Evolutionary conservation across 1,140 invertebrate species (phyloP), one percentile per base, ranked within the genome.

Genomic region (Ceratina japonica): DNA sequence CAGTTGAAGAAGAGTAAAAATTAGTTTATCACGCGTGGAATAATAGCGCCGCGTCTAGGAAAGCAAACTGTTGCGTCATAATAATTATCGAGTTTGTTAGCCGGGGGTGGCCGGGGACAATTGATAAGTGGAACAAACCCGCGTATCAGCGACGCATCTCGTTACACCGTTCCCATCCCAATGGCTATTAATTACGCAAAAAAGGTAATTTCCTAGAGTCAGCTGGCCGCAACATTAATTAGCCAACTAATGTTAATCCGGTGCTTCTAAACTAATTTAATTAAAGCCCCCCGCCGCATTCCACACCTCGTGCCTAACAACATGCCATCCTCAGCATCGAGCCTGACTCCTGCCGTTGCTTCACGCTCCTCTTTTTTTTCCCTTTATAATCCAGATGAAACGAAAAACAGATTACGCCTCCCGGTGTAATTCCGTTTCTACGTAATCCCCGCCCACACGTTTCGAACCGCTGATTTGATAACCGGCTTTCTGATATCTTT

Each of bases 261-360:
- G 44, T 64, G 71, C 83, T 83, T 70, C 72, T 70, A 77, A 83
- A 83, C 78, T 83, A 85, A 85, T 83, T 85, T 76, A 83, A 85
- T 85, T 83, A 83, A 85, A 83, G 64, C 62, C 51, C 12, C 3
- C 65, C 20, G 22, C 27, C 68, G 24, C 61, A 62, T 61, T 75
- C 49, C 69, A 64, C 58, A 69, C 77, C 72, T 73, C 56, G 66
- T 16, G 51, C 51, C 68, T 73, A 63, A 54, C 49, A 54, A 44
- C 68, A 18, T 18, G 18, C 44, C 59, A 44, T 31, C 24, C 16
- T 27, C 44, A 20, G 44, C 24, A 31, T 59, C 71, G 22, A 63
- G 16, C 22, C 52, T 31, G 27, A 44, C 64, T 52, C 16, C 64
- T 22, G 64, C 68, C 15, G 15, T 58, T 24, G n/a, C 7, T 24